Conservation (phyloP, 2,797 vertebrate genomes). For the Lutjanus argentimaculatus region DNA sequence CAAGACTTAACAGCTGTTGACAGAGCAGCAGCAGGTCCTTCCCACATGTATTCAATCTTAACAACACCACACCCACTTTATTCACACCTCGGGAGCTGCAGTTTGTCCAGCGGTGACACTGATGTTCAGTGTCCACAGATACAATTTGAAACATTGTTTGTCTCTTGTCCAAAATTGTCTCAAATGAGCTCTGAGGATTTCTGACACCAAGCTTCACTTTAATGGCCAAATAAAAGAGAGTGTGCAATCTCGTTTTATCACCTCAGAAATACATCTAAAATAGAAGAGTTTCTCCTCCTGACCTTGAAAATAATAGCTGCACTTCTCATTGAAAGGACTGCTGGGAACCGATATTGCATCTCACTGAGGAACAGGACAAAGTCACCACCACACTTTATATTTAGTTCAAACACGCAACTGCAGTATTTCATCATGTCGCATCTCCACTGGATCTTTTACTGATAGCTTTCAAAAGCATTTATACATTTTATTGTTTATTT, state of each 20-base stretch:
- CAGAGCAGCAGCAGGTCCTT: conserved; percentile 25
- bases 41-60: conserved; percentile 29
- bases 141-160: neutral
- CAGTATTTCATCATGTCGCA: neutral
- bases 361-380: neutral
- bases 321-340: neutral
- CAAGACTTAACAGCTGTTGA: conserved; percentile 35
- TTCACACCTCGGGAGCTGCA: neutral
- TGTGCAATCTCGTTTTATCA: conserved; percentile 7
- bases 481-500: neutral
- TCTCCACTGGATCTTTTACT: neutral
- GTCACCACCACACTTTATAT: neutral
- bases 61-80: conserved; percentile 24
- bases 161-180: neutral
- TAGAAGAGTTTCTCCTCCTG: neutral
- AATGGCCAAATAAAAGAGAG: conserved; percentile 27
- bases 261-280: neutral
- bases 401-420: neutral
- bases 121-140: neutral
- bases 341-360: neutral
- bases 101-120: neutral
- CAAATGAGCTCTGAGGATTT: neutral
- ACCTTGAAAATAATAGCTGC: conserved; percentile 7
- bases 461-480: neutral
- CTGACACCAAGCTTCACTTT: neutral